A percentile compares a stretch with the other conserved stretches of the same genome.
Conservation (phyloP, 2,113 vertebrate species). For the Serilophus lunatus region DNA sequence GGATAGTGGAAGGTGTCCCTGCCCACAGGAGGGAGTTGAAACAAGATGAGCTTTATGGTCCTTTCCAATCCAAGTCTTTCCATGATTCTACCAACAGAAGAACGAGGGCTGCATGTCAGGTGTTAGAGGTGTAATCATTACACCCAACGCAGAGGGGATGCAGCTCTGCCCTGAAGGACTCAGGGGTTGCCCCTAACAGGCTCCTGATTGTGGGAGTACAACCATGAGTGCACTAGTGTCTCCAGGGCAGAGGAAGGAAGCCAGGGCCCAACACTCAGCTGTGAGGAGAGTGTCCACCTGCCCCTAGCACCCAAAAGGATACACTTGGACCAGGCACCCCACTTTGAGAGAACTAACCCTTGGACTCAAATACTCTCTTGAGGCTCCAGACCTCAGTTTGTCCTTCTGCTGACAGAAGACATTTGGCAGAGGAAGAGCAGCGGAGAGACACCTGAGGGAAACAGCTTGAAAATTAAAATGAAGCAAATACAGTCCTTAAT, state of each 20-base stretch:
- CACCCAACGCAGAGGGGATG: neutral
- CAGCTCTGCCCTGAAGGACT: neutral
- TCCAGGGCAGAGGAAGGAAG: neutral
- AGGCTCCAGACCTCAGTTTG: neutral
- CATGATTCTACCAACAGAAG: neutral
- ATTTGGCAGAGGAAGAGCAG: neutral
- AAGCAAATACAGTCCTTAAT: neutral
- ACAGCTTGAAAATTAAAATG: neutral
- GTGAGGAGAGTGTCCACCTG: rapidly evolving
- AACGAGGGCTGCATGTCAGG: neutral
- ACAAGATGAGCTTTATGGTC: neutral
- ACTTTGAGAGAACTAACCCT: neutral
- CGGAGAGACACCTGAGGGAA: neutral
- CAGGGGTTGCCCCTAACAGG: neutral
- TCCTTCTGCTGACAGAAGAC: neutral
- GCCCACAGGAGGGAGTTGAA: neutral
- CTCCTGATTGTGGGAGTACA: neutral
- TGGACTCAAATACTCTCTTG: neutral
- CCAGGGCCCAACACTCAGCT: rapidly evolving
- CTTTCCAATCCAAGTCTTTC: neutral
- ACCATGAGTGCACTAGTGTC: neutral
- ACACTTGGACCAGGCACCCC: neutral
- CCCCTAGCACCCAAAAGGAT: neutral
- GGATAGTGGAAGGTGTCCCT: neutral
- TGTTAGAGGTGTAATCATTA: neutral